Evolutionary conservation across 2,888 invertebrate genomes (phyloP), one percentile per base, ranked within the genome.

Genomic region (Pharmacophagus antenor): DNA sequence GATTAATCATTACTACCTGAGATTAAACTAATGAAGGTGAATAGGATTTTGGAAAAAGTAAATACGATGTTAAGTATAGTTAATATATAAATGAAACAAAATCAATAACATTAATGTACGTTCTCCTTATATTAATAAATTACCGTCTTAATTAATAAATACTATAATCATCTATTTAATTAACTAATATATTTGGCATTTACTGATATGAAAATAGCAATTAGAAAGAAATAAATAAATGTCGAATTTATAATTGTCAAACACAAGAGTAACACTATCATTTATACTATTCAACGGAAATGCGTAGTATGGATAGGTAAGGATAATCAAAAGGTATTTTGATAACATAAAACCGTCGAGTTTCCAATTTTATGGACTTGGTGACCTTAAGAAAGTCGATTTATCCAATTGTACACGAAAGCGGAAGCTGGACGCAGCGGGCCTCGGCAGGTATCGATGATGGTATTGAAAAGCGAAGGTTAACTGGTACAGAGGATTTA

Each of bases 181-280:
- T 7, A 27, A 27, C 27, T 27, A 5, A 20, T 44, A 20, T 8
- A 20, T 44, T 1, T 7, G 18, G 18, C 18, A 4, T 18, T 44
- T 18, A 44, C 18, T 5, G 37, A 17, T 73, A 74, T 72, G 74
- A 79, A 82, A 81, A 37, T 5, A 37, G n/a, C 4, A 37, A 15
- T 3, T 37, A n/a, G 77, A 75, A 70, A 76, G 76, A 82, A 82
- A 80, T 78, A 73, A 70, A 70, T 71, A 71, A 70, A 70, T 48
- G 7, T 25, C 49, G 53, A 41, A 49, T 59, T 25, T 48, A 5
- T 21, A 49, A 41, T 25, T 48, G 54, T 54, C 25, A 61, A 58
- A 76, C 65, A 78, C 88, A 88, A 89, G 88, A 88, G 84, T 82
- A 88, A 88, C 86, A 70, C 72, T 84, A 75, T 83, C 79, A 88